phyloP scores from a whole-genome alignment of 2,888 invertebrate species.

The Calameuta idolon region DNA sequence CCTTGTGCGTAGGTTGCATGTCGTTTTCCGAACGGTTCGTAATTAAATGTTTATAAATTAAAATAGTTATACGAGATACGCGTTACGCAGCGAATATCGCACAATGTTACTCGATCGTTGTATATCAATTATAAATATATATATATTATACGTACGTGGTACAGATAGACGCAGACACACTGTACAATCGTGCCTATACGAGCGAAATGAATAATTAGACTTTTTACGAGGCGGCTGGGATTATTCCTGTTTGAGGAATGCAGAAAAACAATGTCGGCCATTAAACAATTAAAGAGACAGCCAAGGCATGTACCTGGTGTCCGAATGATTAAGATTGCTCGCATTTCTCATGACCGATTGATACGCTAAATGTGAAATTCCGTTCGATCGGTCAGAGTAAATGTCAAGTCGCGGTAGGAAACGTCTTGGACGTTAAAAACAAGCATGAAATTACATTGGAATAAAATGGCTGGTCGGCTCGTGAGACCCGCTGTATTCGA shows the following conservation, averaged over 20 bases:
- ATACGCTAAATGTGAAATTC: background rate
- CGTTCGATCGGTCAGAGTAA: background rate
- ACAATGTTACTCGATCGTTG: background rate
- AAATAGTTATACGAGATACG: background rate
- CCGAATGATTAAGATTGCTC: background rate
- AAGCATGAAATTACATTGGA: background rate
- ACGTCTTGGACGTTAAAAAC: background rate
- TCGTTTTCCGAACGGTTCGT: background rate
- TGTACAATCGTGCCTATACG: background rate
- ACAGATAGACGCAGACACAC: background rate
- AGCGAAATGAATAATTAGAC: background rate
- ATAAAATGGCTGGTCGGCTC: background rate
- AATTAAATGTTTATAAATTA: background rate
- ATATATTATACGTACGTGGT: background rate
- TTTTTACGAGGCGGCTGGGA: background rate
- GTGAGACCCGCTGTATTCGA: background rate
- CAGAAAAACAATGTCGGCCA: background rate
- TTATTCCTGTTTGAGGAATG: background rate
- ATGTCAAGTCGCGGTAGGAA: background rate
- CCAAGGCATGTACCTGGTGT: background rate
- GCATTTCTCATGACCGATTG: background rate
- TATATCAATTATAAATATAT: background rate
- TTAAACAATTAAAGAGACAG: background rate
- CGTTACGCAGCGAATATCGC: background rate
- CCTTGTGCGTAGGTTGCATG: background rate